Evolutionary conservation across 2,797 vertebrate species (phyloP), one percentile per base, ranked within the genome.

Genomic region (Sebastes diploproa): DNA sequence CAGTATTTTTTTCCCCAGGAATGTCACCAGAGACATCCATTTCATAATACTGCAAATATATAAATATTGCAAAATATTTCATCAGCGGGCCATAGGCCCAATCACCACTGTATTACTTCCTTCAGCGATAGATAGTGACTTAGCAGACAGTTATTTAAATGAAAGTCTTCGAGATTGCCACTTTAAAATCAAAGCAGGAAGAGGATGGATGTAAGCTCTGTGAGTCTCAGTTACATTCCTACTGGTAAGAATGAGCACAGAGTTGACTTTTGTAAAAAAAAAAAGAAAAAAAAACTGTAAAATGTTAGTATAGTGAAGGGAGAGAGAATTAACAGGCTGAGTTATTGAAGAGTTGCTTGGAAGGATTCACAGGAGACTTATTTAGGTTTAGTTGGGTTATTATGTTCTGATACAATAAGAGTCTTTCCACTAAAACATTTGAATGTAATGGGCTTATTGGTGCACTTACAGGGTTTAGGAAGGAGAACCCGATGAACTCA

Each of bases 401-500:
- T 68, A 55, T 11, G 1, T 18, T 54, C n/a, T 59, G 29, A 72
- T 46, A 71, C 34, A 73, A 65, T 16, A 52, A 9, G n/a, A 75
- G 8, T 14, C 18, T 69, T 69, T 72, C 56, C 20, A 34, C 52
- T n/a, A 20, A 22, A 23, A 71, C 67, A 32, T 5, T 5, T 70
- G 10, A 71, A 29, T 61, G 5, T 55, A 23, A 55, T 32, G 7
- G 36, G n/a, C 8, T 65, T 23, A 75, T 34, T 64, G 50, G 22
- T 25, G 18, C 10, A 62, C 73, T 67, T 63, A 42, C 56, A 69
- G 32, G 73, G 34, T 50, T 16, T 64, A 2, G 22, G 38, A 52
- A 59, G 46, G 23, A 65, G 42, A 38, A 14, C 64, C 38, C 23
- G 46, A 27, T 77, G 30, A 86, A 75, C 59, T 79, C 32, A 23